Evolutionary conservation across 2,797 vertebrate species (phyloP).

Genomic region (Ctenosaura bakeri): DNA sequence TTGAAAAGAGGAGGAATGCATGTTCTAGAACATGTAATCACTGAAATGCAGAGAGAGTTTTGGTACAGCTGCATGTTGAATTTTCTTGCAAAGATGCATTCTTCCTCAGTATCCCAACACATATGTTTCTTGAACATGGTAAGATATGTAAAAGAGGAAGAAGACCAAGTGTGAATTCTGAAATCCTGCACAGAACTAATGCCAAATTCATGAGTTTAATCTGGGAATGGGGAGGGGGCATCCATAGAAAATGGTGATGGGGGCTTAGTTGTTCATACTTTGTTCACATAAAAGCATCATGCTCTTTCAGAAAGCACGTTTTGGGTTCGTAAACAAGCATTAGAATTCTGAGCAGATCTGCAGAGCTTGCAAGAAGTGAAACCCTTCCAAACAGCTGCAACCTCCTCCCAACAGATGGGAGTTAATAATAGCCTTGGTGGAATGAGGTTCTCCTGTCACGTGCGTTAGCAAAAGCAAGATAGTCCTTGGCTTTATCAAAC

Average conservation of each 20-base stretch:
- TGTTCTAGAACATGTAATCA: background rate
- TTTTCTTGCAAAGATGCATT: background rate
- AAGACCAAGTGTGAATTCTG: slow-evolving; percentile 16
- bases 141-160: slow-evolving; percentile 44
- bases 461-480: slow-evolving; percentile 63
- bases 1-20: background rate
- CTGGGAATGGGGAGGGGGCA: background rate
- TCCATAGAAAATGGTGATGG: slow-evolving; percentile 39
- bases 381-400: slow-evolving; percentile 77
- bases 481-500: slow-evolving; percentile 60
- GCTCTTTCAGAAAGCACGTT: slow-evolving; percentile 62
- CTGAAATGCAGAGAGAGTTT: background rate
- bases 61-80: background rate
- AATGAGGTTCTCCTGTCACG: slow-evolving; percentile 66
- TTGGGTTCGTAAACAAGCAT: slow-evolving; percentile 72
- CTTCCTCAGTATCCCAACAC: background rate
- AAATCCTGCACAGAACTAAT: slow-evolving; percentile 14
- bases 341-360: slow-evolving; percentile 79
- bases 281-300: slow-evolving; percentile 67
- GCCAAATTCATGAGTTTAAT: slow-evolving; percentile 30
- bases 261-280: slow-evolving; percentile 51
- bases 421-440: slow-evolving; percentile 83
- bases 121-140: background rate
- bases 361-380: slow-evolving; percentile 74
- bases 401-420: slow-evolving; percentile 78